Percentiles rank a stretch among this genome's conserved stretches.
phyloP scores from a whole-genome alignment of 2,888 invertebrate genomes.

The Listrodromus nycthemerus region DNA sequence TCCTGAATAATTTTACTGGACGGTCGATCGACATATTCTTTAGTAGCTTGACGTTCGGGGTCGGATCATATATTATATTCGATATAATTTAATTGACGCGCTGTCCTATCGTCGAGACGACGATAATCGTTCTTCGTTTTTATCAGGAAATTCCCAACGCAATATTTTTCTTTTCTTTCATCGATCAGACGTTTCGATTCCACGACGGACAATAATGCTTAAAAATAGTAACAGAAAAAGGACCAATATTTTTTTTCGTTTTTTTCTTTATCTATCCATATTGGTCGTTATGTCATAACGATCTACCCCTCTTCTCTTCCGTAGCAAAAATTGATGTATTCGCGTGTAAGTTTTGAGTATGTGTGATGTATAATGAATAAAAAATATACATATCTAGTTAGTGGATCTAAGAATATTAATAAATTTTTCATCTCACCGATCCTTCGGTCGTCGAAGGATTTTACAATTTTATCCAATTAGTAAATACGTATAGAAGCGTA shows the following conservation, averaged over 20 bases:
- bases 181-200: conserved; percentile 40
- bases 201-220: conserved; percentile 31
- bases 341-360: conserved; percentile 14
- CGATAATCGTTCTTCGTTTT: background rate
- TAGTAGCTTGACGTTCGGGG: conserved; percentile 31
- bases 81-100: conserved; percentile 30
- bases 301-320: conserved; percentile 27
- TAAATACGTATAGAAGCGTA: conserved; percentile 35
- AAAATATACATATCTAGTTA: conserved; percentile 65
- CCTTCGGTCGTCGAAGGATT: conserved; percentile 36
- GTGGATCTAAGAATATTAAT: conserved; percentile 55
- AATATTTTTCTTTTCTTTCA: background rate
- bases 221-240: conserved; percentile 32
- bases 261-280: conserved; percentile 29
- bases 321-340: conserved; percentile 46
- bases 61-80: conserved; percentile 38
- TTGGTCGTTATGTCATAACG: conserved; percentile 45
- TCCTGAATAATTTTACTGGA: conserved; percentile 67
- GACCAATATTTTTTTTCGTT: conserved; percentile 29
- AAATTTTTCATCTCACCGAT: conserved; percentile 22
- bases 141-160: background rate
- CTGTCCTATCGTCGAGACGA: background rate
- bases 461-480: conserved; percentile 27
- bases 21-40: conserved; percentile 64
- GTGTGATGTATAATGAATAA: conserved; percentile 65